Evolutionary conservation across 2,113 vertebrate genomes (phyloP).

Genomic region (Corythoichthys haematopterus): DNA sequence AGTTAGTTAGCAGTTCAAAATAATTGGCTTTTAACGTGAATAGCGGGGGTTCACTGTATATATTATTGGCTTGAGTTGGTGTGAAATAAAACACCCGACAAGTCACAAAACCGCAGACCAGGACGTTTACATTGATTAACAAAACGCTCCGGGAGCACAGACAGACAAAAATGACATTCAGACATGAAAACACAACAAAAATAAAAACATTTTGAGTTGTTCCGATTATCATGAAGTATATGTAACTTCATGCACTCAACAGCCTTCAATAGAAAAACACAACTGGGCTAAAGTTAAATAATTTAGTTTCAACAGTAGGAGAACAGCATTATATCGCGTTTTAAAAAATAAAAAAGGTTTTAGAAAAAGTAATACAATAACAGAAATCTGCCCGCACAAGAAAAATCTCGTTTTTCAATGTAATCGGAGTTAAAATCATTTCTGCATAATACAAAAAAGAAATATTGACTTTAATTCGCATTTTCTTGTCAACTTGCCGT

Average conservation of each 20-base stretch:
- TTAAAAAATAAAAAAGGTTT: too few relatives aligned
- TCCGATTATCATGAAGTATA: neutral
- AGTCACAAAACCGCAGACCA: conserved; percentile 32
- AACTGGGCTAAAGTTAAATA: too few relatives aligned
- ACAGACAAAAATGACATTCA: conserved; percentile 9
- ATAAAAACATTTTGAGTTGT: conserved; percentile 21
- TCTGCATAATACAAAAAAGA: neutral
- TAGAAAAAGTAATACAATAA: too few relatives aligned
- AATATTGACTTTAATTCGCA: neutral
- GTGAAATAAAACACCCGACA: conserved; percentile 32
- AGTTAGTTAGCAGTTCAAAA: too few relatives aligned
- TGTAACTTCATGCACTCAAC: too few relatives aligned
- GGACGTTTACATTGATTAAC: conserved; percentile 31
- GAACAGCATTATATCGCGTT: too few relatives aligned
- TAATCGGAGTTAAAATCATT: neutral
- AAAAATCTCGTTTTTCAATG: neutral
- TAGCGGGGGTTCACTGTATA: neutral
- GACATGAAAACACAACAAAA: conserved; percentile 17
- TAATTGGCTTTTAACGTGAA: neutral
- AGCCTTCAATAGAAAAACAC: too few relatives aligned
- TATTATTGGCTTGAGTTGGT: conserved; percentile 23
- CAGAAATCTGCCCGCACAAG: neutral
- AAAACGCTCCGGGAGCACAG: conserved; percentile 21
- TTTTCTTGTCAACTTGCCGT: conserved; percentile 28
- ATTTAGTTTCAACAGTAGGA: too few relatives aligned